These are phyloP conservation scores for Cervus canadensis DNA, from an alignment of 2,113 vertebrate genomes.

Conservation along the genomic window DNA sequence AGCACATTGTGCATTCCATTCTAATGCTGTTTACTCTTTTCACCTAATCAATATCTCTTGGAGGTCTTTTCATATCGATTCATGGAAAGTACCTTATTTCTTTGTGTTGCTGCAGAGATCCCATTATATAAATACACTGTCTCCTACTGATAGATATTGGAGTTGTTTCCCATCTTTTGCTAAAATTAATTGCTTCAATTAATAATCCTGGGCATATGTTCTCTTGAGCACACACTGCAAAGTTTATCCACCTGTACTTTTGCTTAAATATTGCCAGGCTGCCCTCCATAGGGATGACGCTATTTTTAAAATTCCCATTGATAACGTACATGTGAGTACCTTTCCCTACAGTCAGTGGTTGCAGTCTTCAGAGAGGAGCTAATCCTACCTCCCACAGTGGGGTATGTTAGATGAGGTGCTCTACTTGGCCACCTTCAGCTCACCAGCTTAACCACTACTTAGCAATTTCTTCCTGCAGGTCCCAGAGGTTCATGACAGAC, in stretches of 20 bases:
- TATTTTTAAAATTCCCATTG: not conserved
- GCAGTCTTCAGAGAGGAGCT: not conserved
- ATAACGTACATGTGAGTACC: not conserved
- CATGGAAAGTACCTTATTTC: not conserved
- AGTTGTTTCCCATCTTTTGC: not conserved
- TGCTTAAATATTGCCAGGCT: not conserved
- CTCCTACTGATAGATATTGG: not conserved
- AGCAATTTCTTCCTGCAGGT: not conserved
- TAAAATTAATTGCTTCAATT: not conserved
- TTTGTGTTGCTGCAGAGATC: not conserved
- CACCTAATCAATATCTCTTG: not conserved
- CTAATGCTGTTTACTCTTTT: not conserved
- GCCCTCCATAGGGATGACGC: accelerated
- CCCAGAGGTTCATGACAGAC: not conserved
- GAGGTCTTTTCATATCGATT: not conserved
- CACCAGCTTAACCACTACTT: not conserved
- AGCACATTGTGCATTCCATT: not conserved
- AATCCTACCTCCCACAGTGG: not conserved
- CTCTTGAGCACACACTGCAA: not conserved
- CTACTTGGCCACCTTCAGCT: not conserved
- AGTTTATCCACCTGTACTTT: not conserved
- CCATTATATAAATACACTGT: not conserved
- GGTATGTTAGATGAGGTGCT: not conserved
- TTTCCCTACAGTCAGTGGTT: not conserved
- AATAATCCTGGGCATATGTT: not conserved